Base-by-base conservation (phyloP, 2,888 invertebrate genomes). In the Cabera pusaria region DNA sequence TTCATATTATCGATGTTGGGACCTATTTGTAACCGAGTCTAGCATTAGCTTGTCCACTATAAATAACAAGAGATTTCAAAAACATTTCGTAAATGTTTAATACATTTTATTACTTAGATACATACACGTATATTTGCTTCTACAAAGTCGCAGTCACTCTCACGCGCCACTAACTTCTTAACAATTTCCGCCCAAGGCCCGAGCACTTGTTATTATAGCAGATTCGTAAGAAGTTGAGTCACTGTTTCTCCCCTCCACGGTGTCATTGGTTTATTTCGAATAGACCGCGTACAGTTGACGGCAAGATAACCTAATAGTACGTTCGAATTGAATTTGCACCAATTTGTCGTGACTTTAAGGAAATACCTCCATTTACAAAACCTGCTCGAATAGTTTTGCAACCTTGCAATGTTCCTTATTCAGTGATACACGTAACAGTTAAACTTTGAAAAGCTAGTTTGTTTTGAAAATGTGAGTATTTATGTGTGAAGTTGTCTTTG, bases 251-350 rank as follows among this genome's bases (percentile, higher is more conserved):
- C 12, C 1, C 9, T 26, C 6, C n/a, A 32, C 34, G 22, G 41
- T 7, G 35, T 19, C 36, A 33, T 12, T 20, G 14, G 69, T 68
- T 69, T 74, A 74, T 74, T 79, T 77, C 62, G 62, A 65, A 72
- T 42, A 54, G 49, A 52, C 65, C 62, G 64, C 66, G 71, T 72
- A 65, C 59, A 67, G 75, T 76, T 69, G 69, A 69, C 74, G 72
- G 52, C 59, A 61, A 61, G 64, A 69, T 78, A 79, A 75, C 74
- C 76, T 67, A 77, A 73, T 69, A 66, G 64, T 71, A 35, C 25
- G 33, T 29, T 20, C 33, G 44, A 56, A 62, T 64, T 60, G 53
- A 59, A 66, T 67, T 64, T 57, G 17, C 59, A 56, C 48, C 36
- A 52, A 49, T 56, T 56, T 48, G 27, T 55, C 24, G 34, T 37